phyloP scores from a whole-genome alignment of 2,113 vertebrate species.

The Zootoca vivipara region DNA sequence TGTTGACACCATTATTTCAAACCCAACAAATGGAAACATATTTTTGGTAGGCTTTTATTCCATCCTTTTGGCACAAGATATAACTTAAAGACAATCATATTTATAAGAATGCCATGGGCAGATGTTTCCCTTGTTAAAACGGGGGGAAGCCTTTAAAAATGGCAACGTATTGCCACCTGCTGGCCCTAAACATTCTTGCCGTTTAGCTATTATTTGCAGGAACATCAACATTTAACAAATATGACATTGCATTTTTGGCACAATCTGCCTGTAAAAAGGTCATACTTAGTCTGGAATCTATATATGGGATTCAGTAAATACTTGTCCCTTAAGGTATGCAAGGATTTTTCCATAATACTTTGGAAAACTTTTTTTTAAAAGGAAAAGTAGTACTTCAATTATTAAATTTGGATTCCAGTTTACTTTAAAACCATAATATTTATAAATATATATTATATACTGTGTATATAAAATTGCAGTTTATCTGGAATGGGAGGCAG shows the following conservation, averaged over 20 bases:
- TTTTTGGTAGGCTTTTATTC: conserved; percentile 77
- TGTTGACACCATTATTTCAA: background rate
- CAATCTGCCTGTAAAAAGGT: conserved; percentile 53
- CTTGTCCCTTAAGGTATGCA: background rate
- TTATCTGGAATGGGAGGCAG: conserved; percentile 60
- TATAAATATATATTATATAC: conserved; percentile 75
- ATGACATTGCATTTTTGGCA: conserved; percentile 67
- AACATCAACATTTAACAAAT: conserved; percentile 54
- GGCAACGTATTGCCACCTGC: conserved; percentile 70
- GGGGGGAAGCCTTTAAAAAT: conserved; percentile 57
- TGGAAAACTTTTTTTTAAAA: conserved; percentile 37
- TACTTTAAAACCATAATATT: conserved; percentile 63
- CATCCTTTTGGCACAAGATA: conserved; percentile 80
- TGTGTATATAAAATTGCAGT: conserved; percentile 70
- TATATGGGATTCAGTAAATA: conserved; percentile 2
- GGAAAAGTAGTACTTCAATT: conserved; percentile 58
- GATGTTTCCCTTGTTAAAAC: conserved; percentile 66
- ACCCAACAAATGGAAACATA: background rate
- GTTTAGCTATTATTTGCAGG: conserved; percentile 25
- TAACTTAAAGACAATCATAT: conserved; percentile 73
- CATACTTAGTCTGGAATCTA: conserved; percentile 2
- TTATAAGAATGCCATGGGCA: conserved; percentile 64
- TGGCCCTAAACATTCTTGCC: conserved; percentile 61
- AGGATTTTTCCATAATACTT: conserved; percentile 35
- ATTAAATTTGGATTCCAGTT: conserved; percentile 75